Conservation (phyloP, 2,113 vertebrate genomes). For the Thamnophis sirtalis region DNA sequence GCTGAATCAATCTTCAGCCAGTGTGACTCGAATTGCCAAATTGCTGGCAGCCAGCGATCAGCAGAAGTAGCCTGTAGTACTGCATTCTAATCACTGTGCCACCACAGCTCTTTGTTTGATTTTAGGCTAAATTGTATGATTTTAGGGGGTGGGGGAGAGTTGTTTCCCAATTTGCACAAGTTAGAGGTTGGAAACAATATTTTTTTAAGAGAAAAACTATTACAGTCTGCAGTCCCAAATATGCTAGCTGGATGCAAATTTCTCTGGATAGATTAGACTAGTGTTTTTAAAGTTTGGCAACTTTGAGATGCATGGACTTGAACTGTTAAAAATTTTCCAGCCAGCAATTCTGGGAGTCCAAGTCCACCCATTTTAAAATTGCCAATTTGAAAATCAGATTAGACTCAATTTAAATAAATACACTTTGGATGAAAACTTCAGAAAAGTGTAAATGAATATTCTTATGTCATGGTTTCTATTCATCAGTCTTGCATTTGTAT, state of each 20-base stretch:
- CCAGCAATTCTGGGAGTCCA: background rate
- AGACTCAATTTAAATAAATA: background rate
- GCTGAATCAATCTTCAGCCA: too few relatives aligned
- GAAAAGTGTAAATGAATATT: background rate
- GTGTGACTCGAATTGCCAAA: too few relatives aligned
- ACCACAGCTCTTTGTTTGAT: too few relatives aligned
- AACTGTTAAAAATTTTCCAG: background rate
- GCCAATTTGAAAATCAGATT: background rate
- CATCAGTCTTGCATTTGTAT: background rate
- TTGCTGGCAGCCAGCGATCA: too few relatives aligned
- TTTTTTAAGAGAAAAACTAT: background rate
- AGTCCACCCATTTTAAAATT: background rate
- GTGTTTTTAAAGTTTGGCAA: background rate
- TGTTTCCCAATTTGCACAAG: too few relatives aligned
- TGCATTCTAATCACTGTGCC: too few relatives aligned
- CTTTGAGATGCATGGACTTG: background rate
- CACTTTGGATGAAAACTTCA: background rate
- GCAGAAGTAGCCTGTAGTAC: too few relatives aligned
- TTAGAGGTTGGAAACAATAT: too few relatives aligned
- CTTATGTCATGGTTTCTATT: background rate
- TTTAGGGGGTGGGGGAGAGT: too few relatives aligned
- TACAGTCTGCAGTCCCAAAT: background rate
- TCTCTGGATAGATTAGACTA: background rate
- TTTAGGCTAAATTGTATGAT: too few relatives aligned
- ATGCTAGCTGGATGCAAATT: background rate